phyloP scores from a whole-genome alignment of 2,113 vertebrate genomes.

The Tragelaphus strepsiceros region DNA sequence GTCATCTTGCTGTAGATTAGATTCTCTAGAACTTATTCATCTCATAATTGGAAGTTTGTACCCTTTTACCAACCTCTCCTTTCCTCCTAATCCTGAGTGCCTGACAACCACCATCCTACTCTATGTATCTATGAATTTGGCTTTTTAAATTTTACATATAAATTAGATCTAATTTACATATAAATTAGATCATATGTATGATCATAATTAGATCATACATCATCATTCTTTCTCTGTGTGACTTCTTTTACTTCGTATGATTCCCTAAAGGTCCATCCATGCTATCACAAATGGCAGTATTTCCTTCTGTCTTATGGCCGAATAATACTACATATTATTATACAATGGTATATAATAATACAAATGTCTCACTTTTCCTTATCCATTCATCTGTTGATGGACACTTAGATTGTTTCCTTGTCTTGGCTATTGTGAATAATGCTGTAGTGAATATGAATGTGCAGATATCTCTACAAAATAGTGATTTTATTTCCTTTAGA shows the following conservation, averaged over 20 bases:
- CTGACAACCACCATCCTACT: background rate
- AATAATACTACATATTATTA: background rate
- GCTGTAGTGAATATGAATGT: background rate
- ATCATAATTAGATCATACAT: background rate
- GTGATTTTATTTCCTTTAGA: background rate
- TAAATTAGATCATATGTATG: background rate
- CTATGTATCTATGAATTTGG: background rate
- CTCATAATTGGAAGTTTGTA: background rate
- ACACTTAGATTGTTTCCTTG: background rate
- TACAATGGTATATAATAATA: background rate
- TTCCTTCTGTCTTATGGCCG: background rate
- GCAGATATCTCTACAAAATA: background rate
- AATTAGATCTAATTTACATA: background rate
- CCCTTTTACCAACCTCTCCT: background rate
- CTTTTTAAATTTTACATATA: background rate
- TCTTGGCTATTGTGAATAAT: background rate
- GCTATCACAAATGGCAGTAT: background rate
- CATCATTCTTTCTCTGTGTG: background rate
- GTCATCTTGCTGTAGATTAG: background rate
- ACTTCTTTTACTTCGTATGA: background rate
- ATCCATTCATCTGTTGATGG: background rate
- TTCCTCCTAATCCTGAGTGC: background rate
- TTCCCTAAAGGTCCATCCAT: background rate
- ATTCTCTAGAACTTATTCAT: background rate
- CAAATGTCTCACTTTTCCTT: background rate